Evolutionary conservation across 2,888 invertebrate species (phyloP).

Genomic region (Andrena chrysosceles): DNA sequence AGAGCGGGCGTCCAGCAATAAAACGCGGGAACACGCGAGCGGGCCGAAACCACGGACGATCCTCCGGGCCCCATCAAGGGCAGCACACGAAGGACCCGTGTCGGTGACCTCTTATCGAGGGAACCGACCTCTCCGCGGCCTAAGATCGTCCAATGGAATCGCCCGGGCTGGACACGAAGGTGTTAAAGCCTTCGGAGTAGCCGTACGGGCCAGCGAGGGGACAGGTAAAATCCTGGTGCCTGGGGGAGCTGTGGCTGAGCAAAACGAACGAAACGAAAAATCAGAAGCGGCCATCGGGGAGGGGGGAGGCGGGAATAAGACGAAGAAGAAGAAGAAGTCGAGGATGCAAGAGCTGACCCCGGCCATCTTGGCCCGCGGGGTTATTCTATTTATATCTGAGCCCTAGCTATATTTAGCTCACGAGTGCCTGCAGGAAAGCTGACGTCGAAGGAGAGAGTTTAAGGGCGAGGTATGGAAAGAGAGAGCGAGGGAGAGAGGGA

Average conservation of each 20-base stretch:
- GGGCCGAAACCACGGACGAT: constrained; percentile 22
- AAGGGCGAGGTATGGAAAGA: constrained; percentile 55
- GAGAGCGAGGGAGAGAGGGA: constrained; percentile 45
- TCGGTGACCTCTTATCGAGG: constrained; percentile 72
- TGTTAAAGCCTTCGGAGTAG: constrained; percentile 52
- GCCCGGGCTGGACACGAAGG: constrained; percentile 36
- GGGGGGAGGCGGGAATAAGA: constrained; percentile 18
- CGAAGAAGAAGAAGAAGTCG: constrained; percentile 52
- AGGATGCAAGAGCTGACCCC: constrained; percentile 67
- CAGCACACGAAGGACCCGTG: constrained; percentile 43
- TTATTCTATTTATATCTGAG: constrained; percentile 80
- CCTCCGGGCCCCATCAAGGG: constrained; percentile 9
- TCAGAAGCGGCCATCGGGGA: constrained; percentile 38
- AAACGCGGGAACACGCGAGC: constrained; percentile 38
- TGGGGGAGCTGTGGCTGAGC: constrained; percentile 20
- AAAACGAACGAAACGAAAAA: constrained; percentile 52
- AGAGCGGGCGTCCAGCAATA: constrained; percentile 10
- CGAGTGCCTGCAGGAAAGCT: constrained; percentile 68
- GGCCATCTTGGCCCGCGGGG: constrained; percentile 76
- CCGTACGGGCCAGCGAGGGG: constrained; percentile 36
- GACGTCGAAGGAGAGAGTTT: constrained; percentile 68
- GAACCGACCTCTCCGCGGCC: constrained; percentile 65
- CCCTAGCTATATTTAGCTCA: constrained; percentile 81
- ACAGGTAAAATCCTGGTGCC: constrained; percentile 55
- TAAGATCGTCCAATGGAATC: constrained; percentile 58